Percentiles rank a stretch among this genome's conserved stretches.
phyloP scores from a whole-genome alignment of 1,140 invertebrate genomes.

The Aphelenchoides besseyi region DNA sequence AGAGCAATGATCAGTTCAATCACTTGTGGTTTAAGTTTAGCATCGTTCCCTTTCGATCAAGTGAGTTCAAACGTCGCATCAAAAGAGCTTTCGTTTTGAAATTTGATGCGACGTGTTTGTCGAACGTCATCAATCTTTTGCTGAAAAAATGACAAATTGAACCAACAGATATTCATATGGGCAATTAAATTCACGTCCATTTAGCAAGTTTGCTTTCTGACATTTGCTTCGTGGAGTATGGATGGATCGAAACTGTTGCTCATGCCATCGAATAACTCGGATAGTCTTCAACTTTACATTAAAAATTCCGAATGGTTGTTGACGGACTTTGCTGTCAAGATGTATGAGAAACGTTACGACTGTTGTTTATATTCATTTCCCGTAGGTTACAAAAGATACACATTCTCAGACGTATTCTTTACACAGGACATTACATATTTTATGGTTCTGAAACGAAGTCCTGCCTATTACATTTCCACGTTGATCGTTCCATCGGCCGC shows the following conservation, averaged over 20 bases:
- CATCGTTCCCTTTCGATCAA: slow-evolving; percentile 54
- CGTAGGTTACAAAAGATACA: no score
- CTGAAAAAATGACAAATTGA: no score
- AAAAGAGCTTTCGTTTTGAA: slow-evolving; percentile 29
- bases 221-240: slow-evolving; percentile 52
- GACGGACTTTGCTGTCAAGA: slow-evolving; percentile 52
- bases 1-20: slow-evolving; percentile 53
- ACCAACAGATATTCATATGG: no score
- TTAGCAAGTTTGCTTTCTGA: slow-evolving; percentile 53
- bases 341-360: slow-evolving; percentile 49
- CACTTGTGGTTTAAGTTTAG: slow-evolving; percentile 44
- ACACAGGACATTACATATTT: slow-evolving; percentile 53
- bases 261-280: slow-evolving; percentile 39
- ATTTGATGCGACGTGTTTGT: background rate
- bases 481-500: slow-evolving; percentile 50
- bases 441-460: slow-evolving; percentile 44
- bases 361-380: slow-evolving; percentile 48
- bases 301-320: slow-evolving; percentile 54
- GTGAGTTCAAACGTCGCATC: slow-evolving; percentile 18
- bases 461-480: slow-evolving; percentile 52
- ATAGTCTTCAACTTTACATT: slow-evolving; percentile 55
- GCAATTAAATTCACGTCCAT: background rate
- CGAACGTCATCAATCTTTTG: no score
- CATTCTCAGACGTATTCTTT: no score
- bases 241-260: slow-evolving; percentile 51